Percentiles rank a stretch among this genome's conserved stretches.
Evolutionary conservation across 2,888 invertebrate species (phyloP).

Genomic region (Cosmorhoe ocellata): DNA sequence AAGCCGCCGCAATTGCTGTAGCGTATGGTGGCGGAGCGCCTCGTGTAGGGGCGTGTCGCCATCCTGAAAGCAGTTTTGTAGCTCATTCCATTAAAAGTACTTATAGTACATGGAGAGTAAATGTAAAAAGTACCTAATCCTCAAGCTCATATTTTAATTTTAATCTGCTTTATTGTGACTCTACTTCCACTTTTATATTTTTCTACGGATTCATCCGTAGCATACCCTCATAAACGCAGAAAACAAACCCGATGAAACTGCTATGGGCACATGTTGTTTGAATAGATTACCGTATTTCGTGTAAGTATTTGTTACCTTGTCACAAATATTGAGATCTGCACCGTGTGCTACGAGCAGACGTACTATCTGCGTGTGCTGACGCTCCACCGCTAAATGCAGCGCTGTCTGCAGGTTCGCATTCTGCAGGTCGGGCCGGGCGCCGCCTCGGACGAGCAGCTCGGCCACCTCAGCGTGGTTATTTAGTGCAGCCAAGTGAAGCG

Average conservation of each 20-base stretch:
- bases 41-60: constrained; percentile 94
- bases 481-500: constrained; percentile 96
- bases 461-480: constrained; percentile 99
- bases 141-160: no score
- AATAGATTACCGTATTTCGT: no score
- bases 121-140: no score
- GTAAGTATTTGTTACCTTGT: constrained; percentile 86
- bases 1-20: constrained; percentile 96
- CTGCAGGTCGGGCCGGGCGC: constrained; percentile 96
- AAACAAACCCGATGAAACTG: no score
- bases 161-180: no score
- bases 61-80: constrained; percentile 76
- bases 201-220: no score
- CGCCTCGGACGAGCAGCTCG: constrained; percentile 93
- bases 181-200: no score
- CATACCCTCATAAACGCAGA: no score
- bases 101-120: no score
- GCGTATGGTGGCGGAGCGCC: constrained; percentile 96
- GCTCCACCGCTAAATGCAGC: constrained; percentile 96
- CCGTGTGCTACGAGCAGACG: constrained; percentile 95
- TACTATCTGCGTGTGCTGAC: constrained; percentile 99
- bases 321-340: constrained; percentile 96
- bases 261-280: no score
- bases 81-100: no score
- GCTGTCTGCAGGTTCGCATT: constrained; percentile 97